These are phyloP conservation scores for Oceanodroma tethys DNA, from an alignment of 2,113 vertebrate species.

Conservation along the genomic window DNA sequence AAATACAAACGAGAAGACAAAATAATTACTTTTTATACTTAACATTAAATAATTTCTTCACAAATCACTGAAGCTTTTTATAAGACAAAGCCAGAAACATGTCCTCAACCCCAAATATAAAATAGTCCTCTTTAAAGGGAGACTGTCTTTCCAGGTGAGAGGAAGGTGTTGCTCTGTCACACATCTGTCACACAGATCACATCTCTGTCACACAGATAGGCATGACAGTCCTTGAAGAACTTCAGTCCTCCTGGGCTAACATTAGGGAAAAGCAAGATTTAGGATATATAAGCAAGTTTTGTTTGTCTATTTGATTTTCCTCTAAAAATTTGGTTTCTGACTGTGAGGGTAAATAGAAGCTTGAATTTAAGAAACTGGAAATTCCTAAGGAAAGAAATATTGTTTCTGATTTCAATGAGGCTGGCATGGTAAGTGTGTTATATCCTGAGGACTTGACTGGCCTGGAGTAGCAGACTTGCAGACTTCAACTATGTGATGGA, in stretches of 20 bases:
- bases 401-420: neutral
- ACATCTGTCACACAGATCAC: neutral
- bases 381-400: neutral
- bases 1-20: neutral
- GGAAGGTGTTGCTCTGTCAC: neutral
- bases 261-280: neutral
- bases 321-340: neutral
- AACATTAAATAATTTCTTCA: neutral
- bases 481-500: neutral
- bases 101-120: neutral
- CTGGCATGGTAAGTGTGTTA: neutral
- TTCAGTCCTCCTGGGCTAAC: neutral
- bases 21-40: neutral
- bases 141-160: neutral
- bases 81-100: neutral
- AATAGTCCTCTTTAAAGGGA: neutral
- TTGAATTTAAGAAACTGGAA: neutral
- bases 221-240: neutral
- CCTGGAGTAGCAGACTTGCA: neutral
- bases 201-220: neutral
- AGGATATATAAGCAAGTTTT: neutral
- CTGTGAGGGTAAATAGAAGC: neutral
- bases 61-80: neutral
- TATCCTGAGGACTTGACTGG: neutral
- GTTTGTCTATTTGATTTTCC: neutral